phyloP scores from a whole-genome alignment of 2,888 invertebrate species.

The Terebella lapidaria region DNA sequence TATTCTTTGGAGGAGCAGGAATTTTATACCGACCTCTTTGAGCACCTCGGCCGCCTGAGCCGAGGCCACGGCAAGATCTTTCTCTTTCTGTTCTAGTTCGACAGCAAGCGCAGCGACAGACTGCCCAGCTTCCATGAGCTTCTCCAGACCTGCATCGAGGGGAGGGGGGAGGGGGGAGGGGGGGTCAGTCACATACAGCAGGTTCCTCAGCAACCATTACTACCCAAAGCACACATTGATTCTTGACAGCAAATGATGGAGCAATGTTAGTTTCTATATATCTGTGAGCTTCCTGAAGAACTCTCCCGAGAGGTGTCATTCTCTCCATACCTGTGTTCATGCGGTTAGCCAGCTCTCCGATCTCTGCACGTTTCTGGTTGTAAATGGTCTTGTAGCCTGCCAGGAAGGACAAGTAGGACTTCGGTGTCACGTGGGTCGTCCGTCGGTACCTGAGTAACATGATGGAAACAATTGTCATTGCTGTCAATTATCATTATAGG shows the following conservation, averaged over 20 bases:
- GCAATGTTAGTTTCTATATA: no score
- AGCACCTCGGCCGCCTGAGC: constrained; percentile 68
- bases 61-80: constrained; percentile 75
- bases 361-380: constrained; percentile 72
- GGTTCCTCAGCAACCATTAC: no score
- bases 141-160: constrained; percentile 46
- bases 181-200: no score
- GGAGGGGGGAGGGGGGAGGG: no score
- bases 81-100: constrained; percentile 78
- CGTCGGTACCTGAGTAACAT: constrained; percentile 62
- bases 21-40: constrained; percentile 38
- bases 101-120: constrained; percentile 72
- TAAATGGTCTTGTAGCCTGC: constrained; percentile 77
- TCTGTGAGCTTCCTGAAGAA: no score
- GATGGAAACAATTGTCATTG: not conserved
- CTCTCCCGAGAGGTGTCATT: no score
- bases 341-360: constrained; percentile 71
- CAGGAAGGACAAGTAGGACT: constrained; percentile 80
- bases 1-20: no score
- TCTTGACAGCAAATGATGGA: no score
- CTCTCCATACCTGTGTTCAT: constrained; percentile 65
- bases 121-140: constrained; percentile 50
- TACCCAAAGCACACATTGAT: no score
- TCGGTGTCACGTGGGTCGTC: constrained; percentile 82
- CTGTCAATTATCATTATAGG: no score